A percentile compares a stretch with the other conserved stretches of the same genome.
phyloP scores from a whole-genome alignment of 2,113 vertebrate genomes.

The Scolopax mira region DNA sequence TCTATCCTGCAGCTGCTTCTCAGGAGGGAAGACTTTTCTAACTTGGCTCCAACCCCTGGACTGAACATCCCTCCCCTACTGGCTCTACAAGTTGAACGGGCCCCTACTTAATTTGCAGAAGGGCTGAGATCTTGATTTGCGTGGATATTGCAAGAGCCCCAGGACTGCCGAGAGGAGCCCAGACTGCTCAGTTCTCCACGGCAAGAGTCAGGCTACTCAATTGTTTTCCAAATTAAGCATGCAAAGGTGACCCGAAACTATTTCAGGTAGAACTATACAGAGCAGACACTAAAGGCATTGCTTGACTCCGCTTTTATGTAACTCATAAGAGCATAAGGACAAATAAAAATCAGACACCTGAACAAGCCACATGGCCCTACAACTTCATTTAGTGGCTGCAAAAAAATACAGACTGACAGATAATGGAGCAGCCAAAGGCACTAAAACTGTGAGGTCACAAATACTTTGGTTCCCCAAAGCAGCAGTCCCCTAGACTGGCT shows the following conservation, averaged over 20 bases:
- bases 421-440: background rate
- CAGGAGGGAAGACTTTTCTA: background rate
- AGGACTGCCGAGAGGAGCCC: background rate
- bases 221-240: constrained; percentile 53
- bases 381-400: background rate
- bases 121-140: constrained; percentile 8
- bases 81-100: constrained; percentile 26
- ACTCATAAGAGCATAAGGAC: constrained; percentile 12
- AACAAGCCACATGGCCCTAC: background rate
- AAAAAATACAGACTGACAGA: background rate
- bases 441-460: background rate
- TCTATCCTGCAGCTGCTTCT: background rate
- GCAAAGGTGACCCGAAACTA: constrained; percentile 60
- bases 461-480: background rate
- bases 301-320: constrained; percentile 28
- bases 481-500: background rate
- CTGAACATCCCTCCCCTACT: constrained; percentile 10
- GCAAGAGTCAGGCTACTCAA: constrained; percentile 30
- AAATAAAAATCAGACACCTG: constrained; percentile 22
- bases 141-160: background rate
- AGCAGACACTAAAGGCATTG: constrained; percentile 38
- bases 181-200: constrained; percentile 22
- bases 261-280: constrained; percentile 61
- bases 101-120: background rate
- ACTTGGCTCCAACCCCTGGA: background rate